These are phyloP conservation scores for Danionella cerebrum DNA, from an alignment of 2,113 vertebrate genomes.

Conservation along the genomic window DNA sequence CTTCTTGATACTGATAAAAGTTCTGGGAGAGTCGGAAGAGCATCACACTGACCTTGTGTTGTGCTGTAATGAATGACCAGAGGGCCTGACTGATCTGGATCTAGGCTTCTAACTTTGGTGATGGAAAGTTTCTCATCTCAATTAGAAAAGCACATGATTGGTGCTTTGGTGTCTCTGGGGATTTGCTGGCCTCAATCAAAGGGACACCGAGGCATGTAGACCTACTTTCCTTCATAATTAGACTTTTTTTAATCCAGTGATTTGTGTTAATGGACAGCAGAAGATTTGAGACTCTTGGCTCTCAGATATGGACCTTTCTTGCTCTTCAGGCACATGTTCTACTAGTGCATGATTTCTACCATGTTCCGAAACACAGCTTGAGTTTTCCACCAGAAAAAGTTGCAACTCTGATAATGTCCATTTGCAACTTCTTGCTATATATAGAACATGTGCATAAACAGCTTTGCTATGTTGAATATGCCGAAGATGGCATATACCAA, in stretches of 20 bases:
- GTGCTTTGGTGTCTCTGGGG: background rate
- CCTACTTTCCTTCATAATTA: conserved; percentile 13
- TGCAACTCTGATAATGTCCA: too few species aligned
- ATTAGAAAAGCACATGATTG: conserved; percentile 7
- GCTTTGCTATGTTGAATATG: too few species aligned
- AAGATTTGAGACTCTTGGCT: background rate
- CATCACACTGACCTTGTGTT: background rate
- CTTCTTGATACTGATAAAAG: background rate
- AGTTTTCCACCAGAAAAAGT: too few species aligned
- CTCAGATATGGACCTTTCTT: background rate
- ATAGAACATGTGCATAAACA: too few species aligned
- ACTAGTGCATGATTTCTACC: too few species aligned
- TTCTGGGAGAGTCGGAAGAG: background rate
- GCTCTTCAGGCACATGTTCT: background rate
- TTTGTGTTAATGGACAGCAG: conserved; percentile 1
- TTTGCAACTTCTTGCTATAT: too few species aligned
- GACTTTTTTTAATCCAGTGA: background rate
- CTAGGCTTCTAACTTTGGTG: conserved; percentile 4
- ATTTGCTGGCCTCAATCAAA: conserved; percentile 25
- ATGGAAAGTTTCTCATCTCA: conserved; percentile 3
- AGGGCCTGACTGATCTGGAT: conserved; percentile 17
- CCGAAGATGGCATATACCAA: background rate
- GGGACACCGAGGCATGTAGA: background rate
- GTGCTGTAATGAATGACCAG: conserved; percentile 7
- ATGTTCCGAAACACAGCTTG: too few species aligned